Evolutionary conservation across 2,113 vertebrate species (phyloP), one percentile per base, ranked within the genome.

Genomic region (Trematomus loennbergii): DNA sequence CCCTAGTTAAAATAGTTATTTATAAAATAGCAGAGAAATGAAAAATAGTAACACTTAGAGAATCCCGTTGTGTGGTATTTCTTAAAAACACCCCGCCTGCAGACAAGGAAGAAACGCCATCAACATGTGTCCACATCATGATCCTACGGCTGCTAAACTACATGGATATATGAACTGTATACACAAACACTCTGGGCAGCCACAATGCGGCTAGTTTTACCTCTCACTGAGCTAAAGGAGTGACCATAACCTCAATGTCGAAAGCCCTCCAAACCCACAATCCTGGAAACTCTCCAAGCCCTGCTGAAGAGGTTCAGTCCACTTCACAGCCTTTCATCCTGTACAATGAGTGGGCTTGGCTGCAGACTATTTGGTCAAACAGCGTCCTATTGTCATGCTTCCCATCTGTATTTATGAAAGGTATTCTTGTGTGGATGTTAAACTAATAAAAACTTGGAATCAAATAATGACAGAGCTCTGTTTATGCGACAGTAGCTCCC

Each of bases 201-300:
- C 88, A 68, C 90, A 88, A 62, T 92, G 93, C 43, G 93, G 93
- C 89, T 54, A 54, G 67, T 71, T 78, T 79, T 82, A 88, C 92
- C 88, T 89, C 91, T 29, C 78, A 87, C 75, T 64, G 52, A 80
- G 87, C 69, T 81, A 68, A 82, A 65, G 74, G 88, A 87, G 82
- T 82, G 90, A 93, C 91, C 86, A 40, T 92, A 94, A 94, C 93
- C 91, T 93, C 93, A 91, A 84, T 12, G 64, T 40, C 80, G 81
- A 86, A 71, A 90, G 73, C 71, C 71, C 83, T 91, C 79, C 87
- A 92, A 93, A 93, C 83, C 92, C 94, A 93, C 94, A 93, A 83
- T 88, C 83, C 87, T 93, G 91, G 89, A 92, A 83, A 53, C 46
- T 1, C 62, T 89, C 88, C 91, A 92, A 89, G 17, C 49, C 6